Base-by-base conservation (phyloP, 2,888 invertebrate genomes). In the Dolichopus griseipennis region DNA sequence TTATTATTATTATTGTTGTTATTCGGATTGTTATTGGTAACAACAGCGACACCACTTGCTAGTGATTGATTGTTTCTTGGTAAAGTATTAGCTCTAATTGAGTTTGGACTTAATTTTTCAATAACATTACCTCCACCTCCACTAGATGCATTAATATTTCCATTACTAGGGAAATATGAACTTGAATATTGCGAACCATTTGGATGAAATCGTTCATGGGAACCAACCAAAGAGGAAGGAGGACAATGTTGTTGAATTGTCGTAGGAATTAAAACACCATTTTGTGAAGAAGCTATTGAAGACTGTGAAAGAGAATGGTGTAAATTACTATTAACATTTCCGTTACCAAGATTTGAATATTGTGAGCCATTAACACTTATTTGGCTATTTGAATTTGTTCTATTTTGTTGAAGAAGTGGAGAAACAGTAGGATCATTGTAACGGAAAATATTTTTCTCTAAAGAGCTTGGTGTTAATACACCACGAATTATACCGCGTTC, bases 21-120 rank as follows among this genome's bases (percentile, higher is more conserved):
- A 68, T 68, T 69, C 62, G 70, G 71, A 65, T 71, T 73, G 12
- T 65, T 67, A n/a, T 64, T 33, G n/a, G 18, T 20, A 6, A 3
- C 20, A 27, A 3, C 15, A 63, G 15, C 15, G 1, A 52, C 52
- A 18, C 18, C 52, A 18, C 67, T 65, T 27, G 63, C 18, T 10
- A 66, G 52, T 34, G 33, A 18, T 10, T 70, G 68, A 33, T 72
- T 89, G 73, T 90, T 90, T 70, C 91, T 84, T 0, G 91, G 91
- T 66, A 91, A 78, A 1, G 91, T 91, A 27, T 89, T 88, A 1
- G 91, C 89, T 62, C 90, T 79, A 61, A 75, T 33, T 68, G 74
- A 71, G 71, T 79, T 77, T 33, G 71, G 80, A 65, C 73, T 72
- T 22, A 71, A 67, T 21, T 73, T 73, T 8, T 73, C 72, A 80